Base-by-base conservation (phyloP, 2,797 vertebrate genomes). In the Labroides dimidiatus region DNA sequence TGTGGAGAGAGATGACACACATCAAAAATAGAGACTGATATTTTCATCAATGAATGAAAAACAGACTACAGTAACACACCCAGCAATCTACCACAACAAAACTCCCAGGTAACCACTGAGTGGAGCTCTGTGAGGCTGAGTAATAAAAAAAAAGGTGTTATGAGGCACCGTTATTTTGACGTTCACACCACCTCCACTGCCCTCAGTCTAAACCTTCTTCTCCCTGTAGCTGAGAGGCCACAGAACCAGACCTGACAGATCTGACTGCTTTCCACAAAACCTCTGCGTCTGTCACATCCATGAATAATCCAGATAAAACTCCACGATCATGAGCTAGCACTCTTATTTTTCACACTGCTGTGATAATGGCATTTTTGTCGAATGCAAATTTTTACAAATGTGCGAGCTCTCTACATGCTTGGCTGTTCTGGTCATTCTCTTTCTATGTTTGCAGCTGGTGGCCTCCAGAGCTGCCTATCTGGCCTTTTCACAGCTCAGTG, bases 381-480 rank as follows among this genome's bases (percentile, higher is more conserved):
- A 17, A 17, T 23, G 4, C 16, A 49, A 20, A 21, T 44, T 44
- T 58, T n/a, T 27, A 50, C 1, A 9, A 8, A 2, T 52, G 47
- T 15, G 37, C 9, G 10, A 27, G 27, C 11, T 45, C 33, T 47
- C 15, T 9, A 4, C 59, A 43, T 56, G 9, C 20, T 23, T 62
- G 47, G 27, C 45, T 6, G 0, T 19, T 80, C 74, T 61, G 14
- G 43, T 64, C 3, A 0, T 47, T 63, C 43, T 77, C 19, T 4
- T 2, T 72, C 66, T 66, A n/a, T 37, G 59, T 72, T 16, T 72
- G 60, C 80, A 84, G 84, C 68, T 73, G 75, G 42, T 13, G 59
- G 37, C 61, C 60, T 63, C 51, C 43, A 19, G 20, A 23, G 44
- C 52, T 12, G 17, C 52, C 58, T 55, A 49, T 49, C 33, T 23